phyloP scores from a whole-genome alignment of 23 tunicate genomes.

The Trididemnum clinides region DNA sequence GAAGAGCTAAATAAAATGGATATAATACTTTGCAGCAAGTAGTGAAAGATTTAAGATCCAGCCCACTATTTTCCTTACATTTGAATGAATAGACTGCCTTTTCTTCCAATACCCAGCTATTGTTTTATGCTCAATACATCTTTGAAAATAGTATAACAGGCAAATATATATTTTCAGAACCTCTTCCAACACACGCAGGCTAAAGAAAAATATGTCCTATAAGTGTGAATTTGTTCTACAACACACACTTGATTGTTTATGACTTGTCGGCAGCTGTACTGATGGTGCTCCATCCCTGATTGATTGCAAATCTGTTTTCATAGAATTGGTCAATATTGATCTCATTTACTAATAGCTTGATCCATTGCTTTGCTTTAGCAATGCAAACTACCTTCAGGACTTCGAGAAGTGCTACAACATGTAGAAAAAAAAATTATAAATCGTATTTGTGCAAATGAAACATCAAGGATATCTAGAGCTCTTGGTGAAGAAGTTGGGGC shows the following conservation, averaged over 20 bases:
- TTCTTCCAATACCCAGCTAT: not conserved
- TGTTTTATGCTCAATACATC: not conserved
- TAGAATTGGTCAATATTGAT: not conserved
- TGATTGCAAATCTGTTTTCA: not conserved
- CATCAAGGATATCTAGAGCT: slow-evolving; percentile 30
- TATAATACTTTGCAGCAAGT: not conserved
- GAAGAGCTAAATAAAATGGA: too few relatives aligned
- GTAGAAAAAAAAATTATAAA: not conserved
- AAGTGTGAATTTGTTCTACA: not conserved
- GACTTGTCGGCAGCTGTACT: not conserved
- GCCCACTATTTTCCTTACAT: too few relatives aligned
- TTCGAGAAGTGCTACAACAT: slow-evolving; percentile 27
- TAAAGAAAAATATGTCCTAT: not conserved
- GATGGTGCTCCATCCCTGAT: not conserved
- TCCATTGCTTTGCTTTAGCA: slow-evolving; percentile 32
- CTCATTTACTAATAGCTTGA: slow-evolving; percentile 24
- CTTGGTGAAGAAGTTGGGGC: slow-evolving; percentile 26
- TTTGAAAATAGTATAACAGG: not conserved
- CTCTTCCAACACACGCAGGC: not conserved
- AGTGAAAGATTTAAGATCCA: too few relatives aligned
- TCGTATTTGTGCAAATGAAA: slow-evolving; percentile 38
- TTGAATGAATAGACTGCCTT: not conserved
- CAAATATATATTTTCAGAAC: not conserved
- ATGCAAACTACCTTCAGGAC: slow-evolving; percentile 36
- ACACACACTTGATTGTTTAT: not conserved